phyloP scores from a whole-genome alignment of 2,888 invertebrate species.

The Halictus quadricinctus region DNA sequence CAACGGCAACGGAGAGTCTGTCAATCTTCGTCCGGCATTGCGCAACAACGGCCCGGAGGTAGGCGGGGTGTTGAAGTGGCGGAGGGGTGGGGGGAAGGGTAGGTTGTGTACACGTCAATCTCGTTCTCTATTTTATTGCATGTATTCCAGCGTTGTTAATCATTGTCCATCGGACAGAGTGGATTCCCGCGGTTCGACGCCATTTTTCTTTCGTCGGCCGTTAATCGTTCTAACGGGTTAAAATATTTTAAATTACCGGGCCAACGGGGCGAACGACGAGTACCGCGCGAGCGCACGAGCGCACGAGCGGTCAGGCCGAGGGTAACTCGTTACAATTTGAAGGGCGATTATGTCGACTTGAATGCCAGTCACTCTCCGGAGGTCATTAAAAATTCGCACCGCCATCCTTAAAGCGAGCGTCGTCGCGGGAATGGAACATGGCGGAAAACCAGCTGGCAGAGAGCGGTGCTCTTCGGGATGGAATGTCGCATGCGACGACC shows the following conservation, averaged over 20 bases:
- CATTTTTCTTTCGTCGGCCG: neutral
- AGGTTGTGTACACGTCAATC: constrained; percentile 13
- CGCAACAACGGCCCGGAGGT: neutral
- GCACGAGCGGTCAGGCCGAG: neutral
- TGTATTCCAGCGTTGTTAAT: constrained; percentile 5
- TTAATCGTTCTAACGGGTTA: constrained; percentile 13
- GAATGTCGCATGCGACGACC: constrained; percentile 2
- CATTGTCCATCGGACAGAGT: neutral
- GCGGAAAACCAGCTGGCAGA: neutral
- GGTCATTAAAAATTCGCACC: constrained; percentile 55
- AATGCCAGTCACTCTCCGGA: constrained; percentile 30
- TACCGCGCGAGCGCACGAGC: neutral
- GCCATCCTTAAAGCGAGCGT: constrained; percentile 38
- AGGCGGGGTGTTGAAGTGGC: neutral
- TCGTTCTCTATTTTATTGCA: constrained; percentile 14
- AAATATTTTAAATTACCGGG: constrained; percentile 11
- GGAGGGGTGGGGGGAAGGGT: too few species aligned
- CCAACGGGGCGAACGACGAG: neutral
- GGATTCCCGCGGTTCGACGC: neutral
- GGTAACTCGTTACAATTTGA: constrained; percentile 40
- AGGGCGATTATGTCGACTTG: constrained; percentile 32
- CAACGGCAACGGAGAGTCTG: constrained; percentile 4
- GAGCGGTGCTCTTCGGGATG: neutral
- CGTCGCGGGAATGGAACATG: constrained; percentile 23
- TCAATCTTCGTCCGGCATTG: constrained; percentile 11